Evolutionary conservation across 2,888 invertebrate species (phyloP).

Genomic region (Cosmorhoe ocellata): DNA sequence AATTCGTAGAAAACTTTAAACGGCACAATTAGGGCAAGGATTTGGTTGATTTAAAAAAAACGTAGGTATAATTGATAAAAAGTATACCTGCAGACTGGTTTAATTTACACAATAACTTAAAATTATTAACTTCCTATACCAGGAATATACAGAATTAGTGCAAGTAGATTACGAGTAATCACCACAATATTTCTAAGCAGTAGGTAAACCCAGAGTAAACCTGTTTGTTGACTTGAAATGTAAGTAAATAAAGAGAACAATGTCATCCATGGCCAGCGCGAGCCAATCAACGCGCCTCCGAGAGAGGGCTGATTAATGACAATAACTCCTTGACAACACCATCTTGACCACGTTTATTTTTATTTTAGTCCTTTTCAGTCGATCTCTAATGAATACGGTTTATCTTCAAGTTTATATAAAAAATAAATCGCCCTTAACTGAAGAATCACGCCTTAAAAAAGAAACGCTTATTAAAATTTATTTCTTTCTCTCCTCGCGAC

Average conservation of each 20-base stretch:
- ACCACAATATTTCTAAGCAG: no score
- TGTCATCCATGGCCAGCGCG: slow-evolving; percentile 40
- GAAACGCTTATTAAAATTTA: slow-evolving; percentile 83
- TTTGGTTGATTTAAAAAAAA: background rate
- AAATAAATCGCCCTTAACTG: slow-evolving; percentile 82
- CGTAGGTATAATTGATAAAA: no score
- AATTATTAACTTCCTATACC: no score
- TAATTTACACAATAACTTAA: no score
- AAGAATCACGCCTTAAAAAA: slow-evolving; percentile 83
- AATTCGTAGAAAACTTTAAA: slow-evolving; percentile 53
- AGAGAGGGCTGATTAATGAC: slow-evolving; percentile 73
- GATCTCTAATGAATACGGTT: slow-evolving; percentile 82
- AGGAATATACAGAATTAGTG: slow-evolving; percentile 8
- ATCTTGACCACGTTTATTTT: slow-evolving; percentile 76
- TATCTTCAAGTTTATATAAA: slow-evolving; percentile 81
- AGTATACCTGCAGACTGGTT: no score
- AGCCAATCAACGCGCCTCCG: slow-evolving; percentile 70
- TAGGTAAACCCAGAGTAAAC: no score
- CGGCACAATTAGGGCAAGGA: background rate
- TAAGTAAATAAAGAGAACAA: slow-evolving; percentile 62
- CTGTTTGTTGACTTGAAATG: slow-evolving; percentile 53
- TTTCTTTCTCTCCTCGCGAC: slow-evolving; percentile 79
- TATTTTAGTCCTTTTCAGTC: slow-evolving; percentile 78
- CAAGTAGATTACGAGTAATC: no score
- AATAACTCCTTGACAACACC: slow-evolving; percentile 78